Conservation (phyloP, 2,888 invertebrate species). For the Mamestra brassicae region DNA sequence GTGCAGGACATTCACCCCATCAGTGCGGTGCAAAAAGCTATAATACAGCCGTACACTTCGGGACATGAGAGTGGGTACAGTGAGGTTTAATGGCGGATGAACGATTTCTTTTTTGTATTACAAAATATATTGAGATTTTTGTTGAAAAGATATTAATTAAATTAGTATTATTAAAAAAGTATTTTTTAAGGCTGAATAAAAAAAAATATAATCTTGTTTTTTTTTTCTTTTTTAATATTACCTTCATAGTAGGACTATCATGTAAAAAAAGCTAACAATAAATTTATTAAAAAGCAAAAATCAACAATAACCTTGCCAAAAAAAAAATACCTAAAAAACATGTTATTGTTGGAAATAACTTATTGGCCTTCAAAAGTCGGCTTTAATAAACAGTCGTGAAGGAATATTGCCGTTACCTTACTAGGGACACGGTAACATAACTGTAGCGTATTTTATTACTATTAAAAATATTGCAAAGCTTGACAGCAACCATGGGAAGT, state of each 20-base stretch:
- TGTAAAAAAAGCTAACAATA: too few species aligned
- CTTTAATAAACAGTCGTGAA: not conserved
- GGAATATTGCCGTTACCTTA: constrained; percentile 1
- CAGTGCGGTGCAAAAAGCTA: constrained; percentile 70
- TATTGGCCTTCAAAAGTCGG: not conserved
- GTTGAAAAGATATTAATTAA: too few species aligned
- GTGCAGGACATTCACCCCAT: constrained; percentile 72
- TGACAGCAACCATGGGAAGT: not conserved
- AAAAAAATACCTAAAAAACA: not conserved
- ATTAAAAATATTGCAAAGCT: not conserved
- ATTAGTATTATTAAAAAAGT: too few species aligned
- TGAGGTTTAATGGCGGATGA: not conserved
- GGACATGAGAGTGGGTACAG: constrained; percentile 50
- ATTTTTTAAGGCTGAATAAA: too few species aligned
- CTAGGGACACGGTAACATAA: not conserved
- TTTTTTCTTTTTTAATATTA: too few species aligned
- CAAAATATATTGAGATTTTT: too few species aligned
- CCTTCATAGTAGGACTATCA: too few species aligned
- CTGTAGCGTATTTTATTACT: not conserved
- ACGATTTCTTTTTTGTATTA: too few species aligned
- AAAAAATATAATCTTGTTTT: too few species aligned
- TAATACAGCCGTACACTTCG: constrained; percentile 61
- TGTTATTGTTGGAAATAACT: too few species aligned
- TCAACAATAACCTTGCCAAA: not conserved
- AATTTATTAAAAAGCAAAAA: too few species aligned